Evolutionary conservation across 2,113 vertebrate species (phyloP).

Genomic region (Semnornis frantzii): DNA sequence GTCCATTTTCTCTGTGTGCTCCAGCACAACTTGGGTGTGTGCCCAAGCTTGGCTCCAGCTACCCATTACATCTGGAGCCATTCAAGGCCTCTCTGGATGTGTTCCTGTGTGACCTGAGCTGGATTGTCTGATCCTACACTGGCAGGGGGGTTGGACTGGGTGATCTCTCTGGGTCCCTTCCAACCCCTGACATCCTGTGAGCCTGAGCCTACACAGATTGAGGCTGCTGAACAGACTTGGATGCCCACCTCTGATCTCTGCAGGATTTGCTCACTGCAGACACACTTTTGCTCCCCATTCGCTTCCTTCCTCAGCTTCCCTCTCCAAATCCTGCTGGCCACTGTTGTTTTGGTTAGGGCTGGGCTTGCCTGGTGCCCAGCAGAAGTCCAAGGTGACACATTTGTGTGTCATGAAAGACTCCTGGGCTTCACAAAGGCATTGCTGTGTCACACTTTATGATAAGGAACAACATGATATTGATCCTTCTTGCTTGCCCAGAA

Average conservation of each 20-base stretch:
- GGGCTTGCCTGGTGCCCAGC: not conserved
- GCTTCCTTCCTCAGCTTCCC: constrained; percentile 63
- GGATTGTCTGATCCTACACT: too few species aligned
- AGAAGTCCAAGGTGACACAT: not conserved
- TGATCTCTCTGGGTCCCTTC: too few species aligned
- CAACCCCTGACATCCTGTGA: too few species aligned
- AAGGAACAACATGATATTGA: not conserved
- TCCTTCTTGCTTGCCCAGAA: not conserved
- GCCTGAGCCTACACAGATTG: fast-evolving
- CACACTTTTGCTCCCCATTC: not conserved
- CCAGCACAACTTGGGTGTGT: not conserved
- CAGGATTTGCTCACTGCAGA: not conserved
- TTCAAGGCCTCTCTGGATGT: too few species aligned
- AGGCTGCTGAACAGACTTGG: not conserved
- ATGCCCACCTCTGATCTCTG: not conserved
- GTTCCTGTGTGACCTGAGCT: too few species aligned
- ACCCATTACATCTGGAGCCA: not conserved
- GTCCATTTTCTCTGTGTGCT: not conserved
- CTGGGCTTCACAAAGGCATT: not conserved
- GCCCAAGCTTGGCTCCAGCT: not conserved
- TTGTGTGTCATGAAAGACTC: not conserved
- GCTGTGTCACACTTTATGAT: not conserved
- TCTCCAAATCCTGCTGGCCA: constrained; percentile 37
- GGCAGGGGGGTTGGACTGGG: too few species aligned
- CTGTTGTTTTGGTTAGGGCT: constrained; percentile 41